These are phyloP conservation scores for Chondrilla cf. caribensis DNA, from an alignment of 37 sponge, comb jelly and placozoan genomes.

Conservation along the genomic window DNA sequence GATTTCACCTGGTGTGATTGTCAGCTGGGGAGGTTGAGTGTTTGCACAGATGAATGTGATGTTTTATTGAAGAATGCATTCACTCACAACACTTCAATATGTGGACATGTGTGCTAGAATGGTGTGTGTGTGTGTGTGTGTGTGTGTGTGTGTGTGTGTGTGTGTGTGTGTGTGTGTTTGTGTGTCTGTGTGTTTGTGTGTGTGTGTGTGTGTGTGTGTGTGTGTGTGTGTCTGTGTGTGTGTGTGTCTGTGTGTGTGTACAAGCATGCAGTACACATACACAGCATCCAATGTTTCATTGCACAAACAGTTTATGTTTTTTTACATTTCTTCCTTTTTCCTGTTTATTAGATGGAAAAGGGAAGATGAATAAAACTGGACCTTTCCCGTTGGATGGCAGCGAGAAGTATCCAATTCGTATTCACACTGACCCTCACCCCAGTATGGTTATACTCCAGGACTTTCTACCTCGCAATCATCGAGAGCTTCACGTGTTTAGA, in stretches of 20 bases:
- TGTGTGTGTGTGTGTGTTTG: constrained; percentile 10
- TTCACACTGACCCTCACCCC: neutral
- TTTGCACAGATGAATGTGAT: neutral
- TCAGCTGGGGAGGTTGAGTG: neutral
- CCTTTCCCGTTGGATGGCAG: neutral
- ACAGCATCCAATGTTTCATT: too few species aligned
- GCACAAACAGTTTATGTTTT: too few species aligned
- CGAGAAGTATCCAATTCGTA: neutral
- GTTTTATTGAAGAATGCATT: too few species aligned
- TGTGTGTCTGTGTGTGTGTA: neutral
- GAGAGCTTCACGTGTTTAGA: constrained; percentile 47
- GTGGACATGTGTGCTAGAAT: neutral
- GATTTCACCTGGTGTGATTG: neutral
- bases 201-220: constrained; percentile 14
- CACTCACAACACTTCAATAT: too few species aligned
- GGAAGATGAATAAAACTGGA: neutral
- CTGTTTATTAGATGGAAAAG: neutral
- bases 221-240: neutral
- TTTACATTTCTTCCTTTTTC: too few species aligned
- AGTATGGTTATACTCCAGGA: constrained; percentile 8
- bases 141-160: constrained; percentile 15
- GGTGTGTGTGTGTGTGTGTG: constrained; percentile 19
- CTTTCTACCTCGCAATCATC: constrained; percentile 2
- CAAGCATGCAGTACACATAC: neutral
- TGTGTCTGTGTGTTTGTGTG: constrained; percentile 1